Evolutionary conservation across 2,888 invertebrate genomes (phyloP).

Genomic region (Drosophila sordidula): DNA sequence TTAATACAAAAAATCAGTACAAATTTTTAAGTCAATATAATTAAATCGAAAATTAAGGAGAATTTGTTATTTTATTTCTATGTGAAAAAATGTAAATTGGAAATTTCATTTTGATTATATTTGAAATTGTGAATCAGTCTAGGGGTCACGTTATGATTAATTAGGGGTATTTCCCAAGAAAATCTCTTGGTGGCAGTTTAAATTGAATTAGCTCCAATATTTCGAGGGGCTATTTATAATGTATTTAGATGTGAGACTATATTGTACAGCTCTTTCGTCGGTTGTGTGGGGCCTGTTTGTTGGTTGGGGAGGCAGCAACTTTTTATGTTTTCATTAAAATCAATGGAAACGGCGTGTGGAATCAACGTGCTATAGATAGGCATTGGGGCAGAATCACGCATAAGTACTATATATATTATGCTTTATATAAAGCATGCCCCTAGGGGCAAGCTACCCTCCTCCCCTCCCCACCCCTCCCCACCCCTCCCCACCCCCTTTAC

Average conservation of each 20-base stretch:
- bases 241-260: not conserved
- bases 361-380: constrained; percentile 2
- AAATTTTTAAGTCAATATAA: too few relatives aligned
- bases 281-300: too few relatives aligned
- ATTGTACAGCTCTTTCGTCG: too few relatives aligned
- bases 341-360: not conserved
- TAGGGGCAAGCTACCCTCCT: not conserved
- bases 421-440: not conserved
- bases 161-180: not conserved
- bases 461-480: too few relatives aligned
- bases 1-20: too few relatives aligned
- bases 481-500: constrained; percentile 1
- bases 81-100: too few relatives aligned
- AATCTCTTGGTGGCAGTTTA: not conserved
- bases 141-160: too few relatives aligned
- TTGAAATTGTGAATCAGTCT: too few relatives aligned
- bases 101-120: too few relatives aligned
- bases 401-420: not conserved
- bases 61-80: too few relatives aligned
- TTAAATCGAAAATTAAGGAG: too few relatives aligned
- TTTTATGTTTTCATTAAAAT: constrained; percentile 2
- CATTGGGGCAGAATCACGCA: constrained; percentile 12
- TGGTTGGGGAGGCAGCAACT: not conserved
- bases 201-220: too few relatives aligned
- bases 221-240: not conserved